These are phyloP conservation scores for Noctua janthe DNA, from an alignment of 2,888 invertebrate genomes.

Conservation along the genomic window DNA sequence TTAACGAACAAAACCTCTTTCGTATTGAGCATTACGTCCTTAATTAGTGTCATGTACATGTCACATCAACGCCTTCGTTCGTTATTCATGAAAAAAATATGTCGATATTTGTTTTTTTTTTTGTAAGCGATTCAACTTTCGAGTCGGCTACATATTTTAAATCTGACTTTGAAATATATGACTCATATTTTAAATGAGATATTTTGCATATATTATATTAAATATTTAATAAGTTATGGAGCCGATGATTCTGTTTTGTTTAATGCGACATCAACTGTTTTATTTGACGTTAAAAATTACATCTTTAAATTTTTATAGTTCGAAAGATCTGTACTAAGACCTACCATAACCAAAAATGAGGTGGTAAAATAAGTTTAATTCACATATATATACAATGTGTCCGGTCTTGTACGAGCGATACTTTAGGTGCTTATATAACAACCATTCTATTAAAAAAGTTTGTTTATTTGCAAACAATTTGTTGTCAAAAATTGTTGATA, in stretches of 20 bases:
- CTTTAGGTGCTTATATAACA: no score
- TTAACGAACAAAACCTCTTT: slow-evolving; percentile 62
- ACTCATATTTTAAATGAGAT: slow-evolving; percentile 58
- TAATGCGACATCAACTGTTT: neutral
- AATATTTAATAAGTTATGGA: slow-evolving; percentile 34
- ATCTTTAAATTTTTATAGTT: neutral
- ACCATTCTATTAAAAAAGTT: no score
- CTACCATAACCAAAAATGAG: neutral
- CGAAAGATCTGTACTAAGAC: neutral
- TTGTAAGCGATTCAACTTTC: slow-evolving; percentile 44
- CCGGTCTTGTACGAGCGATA: no score
- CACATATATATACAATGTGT: neutral
- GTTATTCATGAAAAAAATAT: slow-evolving; percentile 66
- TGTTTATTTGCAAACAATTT: no score
- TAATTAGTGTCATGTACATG: slow-evolving; percentile 81
- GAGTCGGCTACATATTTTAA: slow-evolving; percentile 52
- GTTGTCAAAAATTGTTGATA: no score
- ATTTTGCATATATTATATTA: slow-evolving; percentile 51
- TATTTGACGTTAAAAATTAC: neutral
- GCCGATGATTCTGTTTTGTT: neutral
- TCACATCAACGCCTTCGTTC: slow-evolving; percentile 77
- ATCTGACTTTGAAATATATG: slow-evolving; percentile 56
- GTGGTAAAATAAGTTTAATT: neutral
- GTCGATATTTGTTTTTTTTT: slow-evolving; percentile 49
- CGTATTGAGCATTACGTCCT: slow-evolving; percentile 70